Percentiles rank a stretch among this genome's conserved stretches.
These are phyloP conservation scores for Sycobia sp. DNA, from an alignment of 1,140 invertebrate genomes.

Conservation along the genomic window DNA sequence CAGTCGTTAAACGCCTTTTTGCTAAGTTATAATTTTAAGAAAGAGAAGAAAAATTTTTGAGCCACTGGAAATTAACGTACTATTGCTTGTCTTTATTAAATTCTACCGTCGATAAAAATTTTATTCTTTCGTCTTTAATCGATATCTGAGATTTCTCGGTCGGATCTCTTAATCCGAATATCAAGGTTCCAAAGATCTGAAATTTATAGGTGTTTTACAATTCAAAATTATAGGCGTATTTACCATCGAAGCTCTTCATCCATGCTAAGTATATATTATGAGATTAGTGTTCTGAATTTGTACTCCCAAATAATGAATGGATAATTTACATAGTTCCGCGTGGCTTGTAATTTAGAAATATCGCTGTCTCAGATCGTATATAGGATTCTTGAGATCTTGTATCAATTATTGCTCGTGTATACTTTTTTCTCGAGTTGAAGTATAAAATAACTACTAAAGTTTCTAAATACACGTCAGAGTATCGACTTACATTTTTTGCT, in stretches of 20 bases:
- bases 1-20: slow-evolving; percentile 23
- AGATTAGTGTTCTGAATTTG: slow-evolving; percentile 1
- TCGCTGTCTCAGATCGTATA: slow-evolving; percentile 34
- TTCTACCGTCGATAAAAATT: slow-evolving; percentile 6
- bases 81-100: slow-evolving; percentile 3
- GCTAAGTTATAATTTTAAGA: slow-evolving; percentile 33
- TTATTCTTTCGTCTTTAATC: background rate
- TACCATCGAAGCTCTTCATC: slow-evolving; percentile 29
- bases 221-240: background rate
- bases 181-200: slow-evolving; percentile 52
- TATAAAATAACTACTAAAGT: slow-evolving; percentile 32
- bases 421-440: slow-evolving; percentile 23
- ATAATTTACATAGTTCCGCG: slow-evolving; percentile 8
- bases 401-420: slow-evolving; percentile 34
- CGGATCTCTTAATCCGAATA: slow-evolving; percentile 51
- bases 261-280: slow-evolving; percentile 32
- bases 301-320: slow-evolving; percentile 34
- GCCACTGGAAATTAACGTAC: slow-evolving; percentile 14
- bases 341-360: slow-evolving; percentile 28
- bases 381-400: slow-evolving; percentile 35
- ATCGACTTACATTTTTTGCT: slow-evolving; percentile 25
- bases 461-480: slow-evolving; percentile 36
- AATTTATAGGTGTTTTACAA: slow-evolving; percentile 6
- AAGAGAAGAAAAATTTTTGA: background rate
- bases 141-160: slow-evolving; percentile 36